Base-by-base conservation (phyloP, 2,888 invertebrate species). In the Dasypogon diadema region DNA sequence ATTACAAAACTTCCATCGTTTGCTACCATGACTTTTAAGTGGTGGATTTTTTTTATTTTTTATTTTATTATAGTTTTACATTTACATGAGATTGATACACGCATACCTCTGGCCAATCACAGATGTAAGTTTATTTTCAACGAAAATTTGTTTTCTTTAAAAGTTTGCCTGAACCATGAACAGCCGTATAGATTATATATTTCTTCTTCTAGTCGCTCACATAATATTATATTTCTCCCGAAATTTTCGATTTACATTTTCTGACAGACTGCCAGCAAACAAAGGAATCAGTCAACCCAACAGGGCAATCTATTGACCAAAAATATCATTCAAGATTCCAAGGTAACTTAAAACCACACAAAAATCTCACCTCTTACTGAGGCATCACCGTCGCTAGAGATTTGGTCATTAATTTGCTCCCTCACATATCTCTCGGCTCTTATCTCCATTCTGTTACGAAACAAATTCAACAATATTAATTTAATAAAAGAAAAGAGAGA, bases 341-440 rank as follows among this genome's bases (percentile, higher is more conserved):
- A 14, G 73, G 76, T 76, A 76, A 76, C 74, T 34, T 60, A 76
- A 76, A 74, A 76, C 76, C 65, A 46, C 68, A 54, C 30, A 73
- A 55, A 72, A 76, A 48, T 76, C 60, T 76, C 48, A 63, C 63
- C 73, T 60, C 46, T 22, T 42, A 55, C 58, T 54, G 56, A 58
- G 18, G 34, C 46, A 65, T 18, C 21, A 34, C 34, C 54, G 12
- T 54, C 54, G 51, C 24, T 70, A 37, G 34, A 70, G 26, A 34
- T 70, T 48, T 70, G 54, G 37, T 30, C 30, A 34, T 54, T 34
- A 51, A 21, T 46, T 56, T 56, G 26, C 26, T 56, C 18, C 30
- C 56, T 56, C 56, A 2, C 56, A n/a, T 51, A 54, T 54, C 18
- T 51, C 16, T 68, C 22, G 14, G 18, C 18, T 16, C 54, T 54